Evolutionary conservation across 2,113 vertebrate genomes (phyloP), one percentile per base, ranked within the genome.

Genomic region (Lagopus muta): DNA sequence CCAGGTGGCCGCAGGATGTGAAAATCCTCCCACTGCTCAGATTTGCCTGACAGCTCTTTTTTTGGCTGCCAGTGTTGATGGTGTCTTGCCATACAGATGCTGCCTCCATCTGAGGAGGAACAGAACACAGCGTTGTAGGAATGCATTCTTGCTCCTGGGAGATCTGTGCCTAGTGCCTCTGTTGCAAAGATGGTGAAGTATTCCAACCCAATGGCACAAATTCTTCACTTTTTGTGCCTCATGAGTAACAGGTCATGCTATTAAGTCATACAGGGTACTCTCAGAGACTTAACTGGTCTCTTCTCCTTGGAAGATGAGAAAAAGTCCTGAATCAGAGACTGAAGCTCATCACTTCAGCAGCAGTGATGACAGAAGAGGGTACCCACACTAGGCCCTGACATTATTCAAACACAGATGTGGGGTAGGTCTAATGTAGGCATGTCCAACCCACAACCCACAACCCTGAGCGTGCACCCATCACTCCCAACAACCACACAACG

Each of bases 21-120:
- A 81, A 71, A 86, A 84, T 86, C 81, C 81, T 92, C 77, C 70
- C 45, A 81, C 80, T 58, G 45, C 70, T 84, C 84, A 84, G 84
- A 86, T 91, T 89, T 86, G 86, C 92, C 81, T 90, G 82, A 73
- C 89, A 90, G 77, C 73, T 86, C 89, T 76, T 32, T 70, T 69
- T 64, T 77, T 93, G 91, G 81, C 84, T 62, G 77, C 20, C 65
- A 89, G 70, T 4, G 0, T 19, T 66, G 70, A 70, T 87, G 86
- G 55, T 87, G 32, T 16, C 43, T 70, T 84, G 70, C 77, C 82
- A 45, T 86, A 36, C 87, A 95, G 93, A 91, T 92, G 77, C 89
- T 86, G 73, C 27, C 50, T 81, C 89, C 93, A 74, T 84, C 84
- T 92, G 81, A 77, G 4, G 6, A 15, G 36, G 50, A 81, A 48